These are phyloP conservation scores for Erebia palarica DNA, from an alignment of 2,888 invertebrate genomes.

Conservation along the genomic window DNA sequence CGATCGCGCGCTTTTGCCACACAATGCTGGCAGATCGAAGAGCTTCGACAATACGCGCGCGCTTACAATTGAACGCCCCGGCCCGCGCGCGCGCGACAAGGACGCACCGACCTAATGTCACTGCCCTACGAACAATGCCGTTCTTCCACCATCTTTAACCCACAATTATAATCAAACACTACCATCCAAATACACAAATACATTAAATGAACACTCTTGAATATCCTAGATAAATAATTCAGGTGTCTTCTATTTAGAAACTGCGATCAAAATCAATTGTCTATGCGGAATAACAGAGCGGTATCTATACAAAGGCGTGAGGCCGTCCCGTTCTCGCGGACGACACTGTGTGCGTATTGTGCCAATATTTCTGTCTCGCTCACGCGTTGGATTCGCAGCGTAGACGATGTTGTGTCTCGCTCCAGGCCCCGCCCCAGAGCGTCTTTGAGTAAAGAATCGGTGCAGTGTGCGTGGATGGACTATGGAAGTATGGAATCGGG, in stretches of 20 bases:
- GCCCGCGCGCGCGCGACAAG: conserved; percentile 77
- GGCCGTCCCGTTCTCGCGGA: conserved; percentile 77
- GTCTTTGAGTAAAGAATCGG: conserved; percentile 56
- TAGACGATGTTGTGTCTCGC: conserved; percentile 69
- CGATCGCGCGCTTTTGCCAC: conserved; percentile 66
- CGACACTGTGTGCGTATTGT: conserved; percentile 68
- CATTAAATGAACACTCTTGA: not conserved
- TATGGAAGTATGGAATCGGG: conserved; percentile 55
- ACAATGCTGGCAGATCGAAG: conserved; percentile 82
- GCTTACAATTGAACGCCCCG: conserved; percentile 72
- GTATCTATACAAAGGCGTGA: conserved; percentile 79
- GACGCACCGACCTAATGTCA: conserved; percentile 81
- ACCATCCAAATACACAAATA: conserved; percentile 37
- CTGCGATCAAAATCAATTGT: conserved; percentile 74
- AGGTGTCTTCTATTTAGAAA: conserved; percentile 46
- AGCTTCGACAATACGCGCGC: conserved; percentile 80
- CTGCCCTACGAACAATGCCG: conserved; percentile 80
- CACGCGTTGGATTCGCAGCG: conserved; percentile 39
- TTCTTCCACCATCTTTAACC: conserved; percentile 57
- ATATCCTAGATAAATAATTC: not conserved
- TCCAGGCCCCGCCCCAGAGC: conserved; percentile 77
- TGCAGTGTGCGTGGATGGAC: conserved; percentile 63
- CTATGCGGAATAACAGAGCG: conserved; percentile 76
- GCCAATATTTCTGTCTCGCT: conserved; percentile 57
- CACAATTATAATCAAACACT: conserved; percentile 56